A percentile compares a stretch with the other conserved stretches of the same genome.
These are phyloP conservation scores for Mixornis gularis DNA, from an alignment of 2,113 vertebrate genomes.

Conservation along the genomic window DNA sequence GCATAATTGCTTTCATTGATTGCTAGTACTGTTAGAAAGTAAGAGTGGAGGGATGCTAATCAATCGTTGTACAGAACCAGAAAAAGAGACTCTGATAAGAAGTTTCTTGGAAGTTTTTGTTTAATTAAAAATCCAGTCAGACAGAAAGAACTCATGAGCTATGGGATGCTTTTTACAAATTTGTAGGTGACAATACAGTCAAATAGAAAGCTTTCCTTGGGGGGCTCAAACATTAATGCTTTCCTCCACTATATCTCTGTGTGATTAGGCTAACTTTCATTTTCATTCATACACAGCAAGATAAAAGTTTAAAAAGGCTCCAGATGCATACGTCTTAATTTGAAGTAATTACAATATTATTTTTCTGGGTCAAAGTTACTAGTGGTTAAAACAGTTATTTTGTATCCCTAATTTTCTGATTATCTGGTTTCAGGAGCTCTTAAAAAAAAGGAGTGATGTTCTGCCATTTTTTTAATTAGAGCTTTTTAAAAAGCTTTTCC, in stretches of 20 bases:
- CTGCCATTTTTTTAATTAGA: background rate
- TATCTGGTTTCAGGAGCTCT: background rate
- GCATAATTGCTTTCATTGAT: background rate
- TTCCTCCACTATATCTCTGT: background rate
- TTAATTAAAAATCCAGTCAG: background rate
- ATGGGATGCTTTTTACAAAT: background rate
- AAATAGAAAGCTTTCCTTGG: background rate
- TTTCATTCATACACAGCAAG: background rate
- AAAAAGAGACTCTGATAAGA: background rate
- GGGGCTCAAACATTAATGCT: background rate
- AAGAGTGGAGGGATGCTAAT: background rate
- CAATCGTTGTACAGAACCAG: background rate
- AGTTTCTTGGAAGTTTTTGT: background rate
- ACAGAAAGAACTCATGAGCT: background rate
- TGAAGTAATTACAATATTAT: background rate
- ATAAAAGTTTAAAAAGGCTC: background rate
- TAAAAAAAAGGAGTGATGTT: background rate
- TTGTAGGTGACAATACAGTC: background rate
- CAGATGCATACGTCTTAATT: background rate
- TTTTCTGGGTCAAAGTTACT: background rate
- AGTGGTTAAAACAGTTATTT: background rate
- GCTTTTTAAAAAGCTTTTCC: background rate
- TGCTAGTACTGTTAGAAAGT: background rate
- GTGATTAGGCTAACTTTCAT: background rate
- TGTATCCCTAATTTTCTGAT: background rate